Base-by-base conservation (phyloP, 2,888 invertebrate genomes). In the Xestobium rufovillosum region DNA sequence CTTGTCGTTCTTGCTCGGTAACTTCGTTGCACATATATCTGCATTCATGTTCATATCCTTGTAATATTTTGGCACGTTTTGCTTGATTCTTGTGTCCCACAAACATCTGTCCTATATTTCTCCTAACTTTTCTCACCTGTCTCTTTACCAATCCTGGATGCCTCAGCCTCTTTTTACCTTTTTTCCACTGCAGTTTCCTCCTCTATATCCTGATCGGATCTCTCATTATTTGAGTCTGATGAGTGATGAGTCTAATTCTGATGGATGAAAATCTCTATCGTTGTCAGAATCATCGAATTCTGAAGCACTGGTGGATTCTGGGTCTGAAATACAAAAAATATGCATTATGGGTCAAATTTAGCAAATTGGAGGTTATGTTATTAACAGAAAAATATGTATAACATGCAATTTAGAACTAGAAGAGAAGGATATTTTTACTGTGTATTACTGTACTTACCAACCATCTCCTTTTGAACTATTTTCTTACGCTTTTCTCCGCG, bases 361-460 rank as follows among this genome's bases (percentile, higher is more conserved):
- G n/a, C n/a, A n/a, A n/a, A n/a, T n/a, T n/a, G n/a, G n/a, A n/a
- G n/a, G n/a, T n/a, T n/a, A n/a, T n/a, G n/a, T n/a, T n/a, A n/a
- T n/a, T n/a, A n/a, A n/a, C n/a, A n/a, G n/a, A n/a, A n/a, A n/a
- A n/a, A n/a, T n/a, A n/a, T n/a, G n/a, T n/a, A n/a, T n/a, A n/a
- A n/a, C n/a, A n/a, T n/a, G n/a, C n/a, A n/a, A n/a, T n/a, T n/a
- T n/a, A n/a, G n/a, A n/a, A n/a, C n/a, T n/a, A n/a, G n/a, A n/a
- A n/a, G n/a, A n/a, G n/a, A n/a, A n/a, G n/a, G n/a, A n/a, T n/a
- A n/a, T n/a, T n/a, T n/a, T n/a, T n/a, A n/a, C n/a, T n/a, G n/a
- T n/a, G n/a, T n/a, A n/a, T n/a, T n/a, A n/a, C n/a, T n/a, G 23
- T 27, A 27, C 28, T 27, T 27, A 27, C 28, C 28, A 27, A 10